These are phyloP conservation scores for Ommatoiulus sabulosus DNA, from an alignment of 2,888 invertebrate genomes.

Conservation along the genomic window DNA sequence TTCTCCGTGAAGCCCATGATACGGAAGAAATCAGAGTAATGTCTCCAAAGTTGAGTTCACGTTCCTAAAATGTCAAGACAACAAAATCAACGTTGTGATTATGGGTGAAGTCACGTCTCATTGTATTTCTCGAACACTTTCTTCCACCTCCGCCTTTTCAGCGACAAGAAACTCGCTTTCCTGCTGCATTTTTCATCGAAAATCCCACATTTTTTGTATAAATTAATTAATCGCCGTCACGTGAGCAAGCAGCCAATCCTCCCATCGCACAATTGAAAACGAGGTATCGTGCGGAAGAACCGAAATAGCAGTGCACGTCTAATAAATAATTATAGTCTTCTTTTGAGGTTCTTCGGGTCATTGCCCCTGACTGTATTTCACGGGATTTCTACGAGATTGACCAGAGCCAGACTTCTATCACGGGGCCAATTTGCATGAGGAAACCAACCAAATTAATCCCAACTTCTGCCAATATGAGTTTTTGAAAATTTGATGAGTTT, in stretches of 20 bases:
- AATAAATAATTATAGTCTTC: slow-evolving; percentile 11
- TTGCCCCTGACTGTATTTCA: background rate
- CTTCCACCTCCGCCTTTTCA: background rate
- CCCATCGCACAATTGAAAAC: slow-evolving; percentile 1
- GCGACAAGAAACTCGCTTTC: background rate
- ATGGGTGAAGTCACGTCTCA: background rate
- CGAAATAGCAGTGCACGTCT: slow-evolving; percentile 12
- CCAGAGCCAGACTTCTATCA: background rate
- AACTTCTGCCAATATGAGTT: background rate
- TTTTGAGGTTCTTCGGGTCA: background rate
- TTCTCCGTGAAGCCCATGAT: background rate
- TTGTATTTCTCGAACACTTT: background rate
- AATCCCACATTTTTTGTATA: background rate
- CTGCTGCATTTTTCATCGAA: background rate
- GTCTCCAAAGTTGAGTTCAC: background rate
- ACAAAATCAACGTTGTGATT: background rate
- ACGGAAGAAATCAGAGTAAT: background rate
- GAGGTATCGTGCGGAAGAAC: background rate
- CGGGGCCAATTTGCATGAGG: background rate
- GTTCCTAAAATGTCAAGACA: background rate
- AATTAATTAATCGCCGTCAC: background rate
- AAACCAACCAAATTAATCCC: background rate
- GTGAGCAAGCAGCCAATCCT: background rate
- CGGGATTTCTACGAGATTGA: background rate
- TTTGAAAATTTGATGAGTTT: background rate